phyloP scores from a whole-genome alignment of 53 echinoderm and acorn worm species.

The Hippasteria phrygiana region DNA sequence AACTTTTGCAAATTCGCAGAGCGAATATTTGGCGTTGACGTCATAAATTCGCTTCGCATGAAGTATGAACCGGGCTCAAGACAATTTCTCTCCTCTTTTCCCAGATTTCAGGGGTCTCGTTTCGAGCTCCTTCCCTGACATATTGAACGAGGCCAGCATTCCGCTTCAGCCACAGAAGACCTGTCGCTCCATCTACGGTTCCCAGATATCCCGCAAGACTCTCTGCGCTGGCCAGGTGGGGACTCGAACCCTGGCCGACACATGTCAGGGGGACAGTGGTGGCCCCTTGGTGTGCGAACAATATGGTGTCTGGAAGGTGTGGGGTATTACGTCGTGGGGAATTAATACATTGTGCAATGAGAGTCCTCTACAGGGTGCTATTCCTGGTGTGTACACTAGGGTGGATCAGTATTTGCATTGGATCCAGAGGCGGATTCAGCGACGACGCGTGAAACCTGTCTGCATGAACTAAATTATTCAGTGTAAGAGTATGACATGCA shows the following conservation, averaged over 20 bases:
- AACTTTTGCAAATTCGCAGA: no score
- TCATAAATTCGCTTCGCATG: no score
- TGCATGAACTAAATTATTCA: conserved; percentile 45
- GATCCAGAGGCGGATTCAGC: conserved; percentile 78
- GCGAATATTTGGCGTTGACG: no score
- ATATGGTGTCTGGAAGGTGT: conserved; percentile 76
- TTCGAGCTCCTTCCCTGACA: conserved; percentile 64
- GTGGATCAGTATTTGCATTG: conserved; percentile 87
- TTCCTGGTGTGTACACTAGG: conserved; percentile 89
- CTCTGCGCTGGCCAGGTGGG: conserved; percentile 81
- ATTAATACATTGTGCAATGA: conserved; percentile 73
- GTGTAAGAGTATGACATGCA: no score
- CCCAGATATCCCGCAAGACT: conserved; percentile 71
- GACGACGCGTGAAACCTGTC: conserved; percentile 27
- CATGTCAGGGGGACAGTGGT: conserved; percentile 95
- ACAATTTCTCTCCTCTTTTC: neutral
- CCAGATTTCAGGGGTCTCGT: conserved; percentile 71
- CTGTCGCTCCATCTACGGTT: conserved; percentile 76
- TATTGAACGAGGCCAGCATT: conserved; percentile 82
- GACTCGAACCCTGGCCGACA: conserved; percentile 66
- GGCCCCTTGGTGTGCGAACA: conserved; percentile 88
- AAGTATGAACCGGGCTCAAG: no score
- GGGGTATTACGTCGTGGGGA: conserved; percentile 97
- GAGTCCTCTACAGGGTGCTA: conserved; percentile 42
- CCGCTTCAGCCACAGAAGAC: conserved; percentile 74